A percentile compares a stretch with the other conserved stretches of the same genome.
These are phyloP conservation scores for Micropoecilia bifurca DNA, from an alignment of 2,797 vertebrate genomes.

Conservation along the genomic window DNA sequence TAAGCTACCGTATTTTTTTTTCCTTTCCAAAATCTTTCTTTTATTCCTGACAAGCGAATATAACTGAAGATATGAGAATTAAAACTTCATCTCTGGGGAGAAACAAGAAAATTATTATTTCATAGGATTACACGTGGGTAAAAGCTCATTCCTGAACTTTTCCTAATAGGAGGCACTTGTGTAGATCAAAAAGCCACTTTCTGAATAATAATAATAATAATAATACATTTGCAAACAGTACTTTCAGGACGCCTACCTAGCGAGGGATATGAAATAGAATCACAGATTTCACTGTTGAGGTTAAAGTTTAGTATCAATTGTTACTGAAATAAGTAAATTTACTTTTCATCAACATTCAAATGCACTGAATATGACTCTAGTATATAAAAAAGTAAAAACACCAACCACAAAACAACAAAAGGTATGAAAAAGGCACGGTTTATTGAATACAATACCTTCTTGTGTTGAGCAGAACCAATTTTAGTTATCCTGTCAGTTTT, in stretches of 20 bases:
- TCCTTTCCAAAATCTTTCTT: background rate
- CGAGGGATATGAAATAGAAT: background rate
- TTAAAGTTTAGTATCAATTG: background rate
- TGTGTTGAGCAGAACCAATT: background rate
- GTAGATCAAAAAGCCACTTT: background rate
- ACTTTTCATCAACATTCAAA: background rate
- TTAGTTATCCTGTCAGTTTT: background rate
- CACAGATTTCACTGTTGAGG: background rate
- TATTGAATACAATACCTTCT: background rate
- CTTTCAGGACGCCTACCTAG: background rate
- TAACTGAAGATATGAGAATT: background rate
- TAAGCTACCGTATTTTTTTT: background rate
- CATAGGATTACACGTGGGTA: background rate
- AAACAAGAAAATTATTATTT: background rate
- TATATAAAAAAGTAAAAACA: background rate
- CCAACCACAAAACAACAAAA: background rate
- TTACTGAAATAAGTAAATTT: background rate
- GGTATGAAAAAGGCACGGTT: background rate
- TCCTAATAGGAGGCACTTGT: background rate
- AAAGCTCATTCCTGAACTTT: background rate
- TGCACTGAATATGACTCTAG: background rate
- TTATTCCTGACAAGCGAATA: background rate
- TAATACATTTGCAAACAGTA: background rate
- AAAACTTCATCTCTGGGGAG: background rate
- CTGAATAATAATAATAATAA: background rate